Evolutionary conservation across 2,888 invertebrate genomes (phyloP).

Genomic region (Apeira syringaria): DNA sequence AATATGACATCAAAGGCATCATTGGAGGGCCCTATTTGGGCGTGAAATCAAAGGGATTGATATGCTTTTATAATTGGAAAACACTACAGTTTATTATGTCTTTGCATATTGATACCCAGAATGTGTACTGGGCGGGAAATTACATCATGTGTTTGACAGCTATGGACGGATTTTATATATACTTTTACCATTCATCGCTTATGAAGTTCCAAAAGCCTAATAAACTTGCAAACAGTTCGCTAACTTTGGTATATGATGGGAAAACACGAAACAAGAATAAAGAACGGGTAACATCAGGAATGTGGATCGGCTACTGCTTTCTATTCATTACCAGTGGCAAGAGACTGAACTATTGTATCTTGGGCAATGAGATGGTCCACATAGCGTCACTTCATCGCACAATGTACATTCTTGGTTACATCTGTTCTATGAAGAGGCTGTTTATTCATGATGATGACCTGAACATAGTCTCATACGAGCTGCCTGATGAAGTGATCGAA

Average conservation of each 20-base stretch:
- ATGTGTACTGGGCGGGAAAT: not conserved
- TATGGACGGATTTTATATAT: not conserved
- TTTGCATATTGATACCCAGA: not conserved
- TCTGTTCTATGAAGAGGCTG: not conserved
- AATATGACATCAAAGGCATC: not conserved
- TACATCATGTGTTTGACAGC: not conserved
- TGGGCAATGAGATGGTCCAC: not conserved
- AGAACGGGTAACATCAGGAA: not conserved
- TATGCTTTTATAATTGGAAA: not conserved
- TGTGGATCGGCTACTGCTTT: not conserved
- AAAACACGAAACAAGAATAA: not conserved
- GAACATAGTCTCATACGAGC: not conserved
- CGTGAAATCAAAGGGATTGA: not conserved
- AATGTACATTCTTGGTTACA: not conserved
- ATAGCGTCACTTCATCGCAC: not conserved
- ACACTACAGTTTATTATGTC: not conserved
- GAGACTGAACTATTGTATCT: not conserved
- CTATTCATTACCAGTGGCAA: not conserved
- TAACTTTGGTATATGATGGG: not conserved
- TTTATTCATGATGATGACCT: not conserved
- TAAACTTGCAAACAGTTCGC: not conserved
- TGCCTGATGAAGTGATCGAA: not conserved
- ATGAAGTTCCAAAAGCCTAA: too few relatives aligned
- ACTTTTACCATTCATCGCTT: not conserved
- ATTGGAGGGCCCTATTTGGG: not conserved